These are phyloP conservation scores for Temnothorax ravouxi DNA, from an alignment of 2,888 invertebrate genomes.

Conservation along the genomic window DNA sequence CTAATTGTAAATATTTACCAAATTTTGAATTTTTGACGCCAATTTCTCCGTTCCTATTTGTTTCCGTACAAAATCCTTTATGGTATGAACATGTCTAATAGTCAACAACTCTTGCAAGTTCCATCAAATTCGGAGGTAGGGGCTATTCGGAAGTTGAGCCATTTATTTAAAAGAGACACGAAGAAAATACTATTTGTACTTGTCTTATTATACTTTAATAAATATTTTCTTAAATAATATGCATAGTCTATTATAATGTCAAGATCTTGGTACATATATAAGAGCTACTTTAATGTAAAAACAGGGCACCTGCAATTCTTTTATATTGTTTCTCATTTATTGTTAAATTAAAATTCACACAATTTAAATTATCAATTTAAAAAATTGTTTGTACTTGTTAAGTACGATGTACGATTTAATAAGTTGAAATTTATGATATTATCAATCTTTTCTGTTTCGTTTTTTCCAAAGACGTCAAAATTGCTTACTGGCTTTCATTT, in stretches of 20 bases:
- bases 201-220: background rate
- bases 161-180: background rate
- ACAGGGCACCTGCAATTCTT: background rate
- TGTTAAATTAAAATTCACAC: background rate
- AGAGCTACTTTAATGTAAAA: background rate
- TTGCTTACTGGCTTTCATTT: background rate
- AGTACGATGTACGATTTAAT: background rate
- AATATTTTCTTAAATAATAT: background rate
- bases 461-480: background rate
- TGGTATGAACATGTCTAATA: no score
- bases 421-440: conserved; percentile 14
- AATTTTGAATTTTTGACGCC: no score
- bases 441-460: background rate
- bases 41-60: no score
- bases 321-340: background rate
- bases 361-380: background rate
- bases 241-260: background rate
- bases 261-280: background rate
- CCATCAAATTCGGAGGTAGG: no score
- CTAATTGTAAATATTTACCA: no score
- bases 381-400: background rate
- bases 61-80: no score
- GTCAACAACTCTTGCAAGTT: no score
- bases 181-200: background rate
- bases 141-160: no score